These are phyloP conservation scores for Acipenser ruthenus DNA, from an alignment of 2,797 vertebrate genomes.

Conservation along the genomic window DNA sequence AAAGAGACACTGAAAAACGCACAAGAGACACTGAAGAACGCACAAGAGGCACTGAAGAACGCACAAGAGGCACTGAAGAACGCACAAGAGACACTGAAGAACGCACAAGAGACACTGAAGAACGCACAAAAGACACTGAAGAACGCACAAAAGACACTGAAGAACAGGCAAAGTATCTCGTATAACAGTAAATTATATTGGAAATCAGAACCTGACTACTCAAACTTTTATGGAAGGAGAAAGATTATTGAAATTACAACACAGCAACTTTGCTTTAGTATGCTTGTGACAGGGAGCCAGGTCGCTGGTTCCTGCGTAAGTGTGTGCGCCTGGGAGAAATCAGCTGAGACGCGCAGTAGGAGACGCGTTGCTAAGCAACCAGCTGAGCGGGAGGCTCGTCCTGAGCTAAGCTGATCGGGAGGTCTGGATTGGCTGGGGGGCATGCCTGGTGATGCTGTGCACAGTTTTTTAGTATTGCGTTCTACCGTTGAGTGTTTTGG, in stretches of 20 bases:
- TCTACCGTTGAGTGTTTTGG: no score
- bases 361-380: no score
- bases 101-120: constrained; percentile 35
- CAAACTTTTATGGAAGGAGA: constrained; percentile 11
- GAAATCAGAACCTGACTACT: constrained; percentile 12
- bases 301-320: no score
- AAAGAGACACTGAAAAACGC: constrained; percentile 30
- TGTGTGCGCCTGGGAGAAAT: no score
- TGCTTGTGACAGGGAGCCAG: not conserved
- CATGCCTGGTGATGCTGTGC: no score
- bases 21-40: constrained; percentile 24
- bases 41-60: constrained; percentile 37
- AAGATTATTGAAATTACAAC: not conserved
- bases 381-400: no score
- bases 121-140: constrained; percentile 39
- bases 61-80: constrained; percentile 29
- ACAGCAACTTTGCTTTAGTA: not conserved
- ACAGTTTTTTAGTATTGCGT: no score
- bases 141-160: constrained; percentile 25
- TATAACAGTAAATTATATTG: no score
- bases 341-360: no score
- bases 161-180: constrained; percentile 19
- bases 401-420: no score
- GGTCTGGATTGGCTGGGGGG: no score
- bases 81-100: constrained; percentile 25